phyloP scores from a whole-genome alignment of 2,113 vertebrate species.

The Cairina moschata region DNA sequence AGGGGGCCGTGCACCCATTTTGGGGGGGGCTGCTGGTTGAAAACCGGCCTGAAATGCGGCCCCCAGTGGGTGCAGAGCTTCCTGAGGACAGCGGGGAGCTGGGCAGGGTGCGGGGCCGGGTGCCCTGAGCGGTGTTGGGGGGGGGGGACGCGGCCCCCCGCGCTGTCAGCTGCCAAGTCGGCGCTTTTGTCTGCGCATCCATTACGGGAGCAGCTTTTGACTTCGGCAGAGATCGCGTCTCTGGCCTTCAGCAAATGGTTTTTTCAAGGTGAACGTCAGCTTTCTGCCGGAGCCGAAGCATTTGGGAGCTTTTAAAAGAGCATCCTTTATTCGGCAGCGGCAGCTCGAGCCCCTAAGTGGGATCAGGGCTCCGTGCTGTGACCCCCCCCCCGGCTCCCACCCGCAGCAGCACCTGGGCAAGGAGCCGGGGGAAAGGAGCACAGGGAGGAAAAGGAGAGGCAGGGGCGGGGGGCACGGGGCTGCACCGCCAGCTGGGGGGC shows the following conservation, averaged over 20 bases:
- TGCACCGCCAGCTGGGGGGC: fast-evolving
- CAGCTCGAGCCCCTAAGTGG: not conserved
- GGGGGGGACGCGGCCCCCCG: not conserved
- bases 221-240: not conserved
- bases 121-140: not conserved
- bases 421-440: not conserved
- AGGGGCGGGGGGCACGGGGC: not conserved
- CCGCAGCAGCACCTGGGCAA: not conserved
- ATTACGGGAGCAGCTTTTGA: conserved; percentile 13
- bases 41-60: fast-evolving
- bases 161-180: not conserved
- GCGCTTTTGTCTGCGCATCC: conserved; percentile 2
- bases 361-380: not conserved
- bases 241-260: conserved; percentile 37
- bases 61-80: not conserved
- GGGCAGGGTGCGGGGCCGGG: not conserved
- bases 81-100: not conserved
- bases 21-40: too few species aligned
- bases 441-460: fast-evolving
- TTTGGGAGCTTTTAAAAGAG: conserved; percentile 19
- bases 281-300: not conserved
- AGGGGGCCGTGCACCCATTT: not conserved
- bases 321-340: fast-evolving
- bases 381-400: not conserved
- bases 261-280: conserved; percentile 47